A percentile compares a stretch with the other conserved stretches of the same genome.
Conservation (phyloP, 2,113 vertebrate genomes). For the Oreochromis spilurus region DNA sequence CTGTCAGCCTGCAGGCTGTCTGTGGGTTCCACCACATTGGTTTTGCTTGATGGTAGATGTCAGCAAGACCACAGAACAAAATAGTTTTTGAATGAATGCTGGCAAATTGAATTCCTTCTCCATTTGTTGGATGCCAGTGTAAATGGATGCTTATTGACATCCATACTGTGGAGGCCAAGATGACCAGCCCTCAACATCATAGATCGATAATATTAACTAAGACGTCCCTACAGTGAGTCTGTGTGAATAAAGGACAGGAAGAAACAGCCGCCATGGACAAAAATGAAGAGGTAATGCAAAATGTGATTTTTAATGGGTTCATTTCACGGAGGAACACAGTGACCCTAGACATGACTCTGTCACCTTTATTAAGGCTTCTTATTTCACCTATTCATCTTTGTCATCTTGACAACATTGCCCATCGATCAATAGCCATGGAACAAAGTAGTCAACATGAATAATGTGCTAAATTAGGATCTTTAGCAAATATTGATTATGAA, state of each 20-base stretch:
- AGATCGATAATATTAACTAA: conserved; percentile 55
- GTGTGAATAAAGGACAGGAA: neutral
- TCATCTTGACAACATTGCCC: conserved; percentile 44
- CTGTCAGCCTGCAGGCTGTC: conserved; percentile 45
- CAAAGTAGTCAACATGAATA: conserved; percentile 67
- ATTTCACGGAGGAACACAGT: neutral
- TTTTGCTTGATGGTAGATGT: conserved; percentile 62
- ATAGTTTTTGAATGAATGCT: conserved; percentile 66
- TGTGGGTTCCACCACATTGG: conserved; percentile 61
- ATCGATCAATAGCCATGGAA: conserved; percentile 56
- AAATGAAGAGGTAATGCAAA: neutral
- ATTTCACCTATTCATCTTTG: conserved; percentile 44
- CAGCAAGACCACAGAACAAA: conserved; percentile 51
- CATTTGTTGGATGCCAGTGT: conserved; percentile 48
- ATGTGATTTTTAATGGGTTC: neutral
- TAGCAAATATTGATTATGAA: conserved; percentile 68
- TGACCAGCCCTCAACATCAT: conserved; percentile 21
- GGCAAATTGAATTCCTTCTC: conserved; percentile 71
- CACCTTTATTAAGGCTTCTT: conserved; percentile 9
- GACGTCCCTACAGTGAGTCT: neutral
- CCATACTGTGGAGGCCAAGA: conserved; percentile 6
- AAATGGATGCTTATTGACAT: conserved; percentile 64
- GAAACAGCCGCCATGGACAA: neutral
- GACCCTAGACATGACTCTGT: neutral
- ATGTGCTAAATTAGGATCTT: conserved; percentile 60